Percentiles rank a stretch among this genome's conserved stretches.
Evolutionary conservation across 2,797 vertebrate genomes (phyloP).

Genomic region (Aldrovandia affinis): DNA sequence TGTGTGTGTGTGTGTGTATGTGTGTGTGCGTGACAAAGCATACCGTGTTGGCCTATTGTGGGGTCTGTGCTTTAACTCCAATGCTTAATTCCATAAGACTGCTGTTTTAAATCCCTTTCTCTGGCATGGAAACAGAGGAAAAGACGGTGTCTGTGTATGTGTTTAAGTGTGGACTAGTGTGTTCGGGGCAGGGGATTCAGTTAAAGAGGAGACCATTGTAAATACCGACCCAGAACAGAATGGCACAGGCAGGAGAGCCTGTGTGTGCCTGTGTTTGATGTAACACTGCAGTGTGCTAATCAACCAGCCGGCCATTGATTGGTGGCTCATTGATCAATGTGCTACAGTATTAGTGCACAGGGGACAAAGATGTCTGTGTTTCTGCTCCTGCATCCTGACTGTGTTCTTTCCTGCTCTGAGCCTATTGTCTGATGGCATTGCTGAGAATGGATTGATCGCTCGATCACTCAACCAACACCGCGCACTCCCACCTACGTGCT

Average conservation of each 20-base stretch:
- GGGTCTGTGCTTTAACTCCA: neutral
- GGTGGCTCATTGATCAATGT: constrained; percentile 13
- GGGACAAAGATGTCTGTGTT: neutral
- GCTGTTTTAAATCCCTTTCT: neutral
- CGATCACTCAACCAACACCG: constrained; percentile 39
- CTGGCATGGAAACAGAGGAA: neutral
- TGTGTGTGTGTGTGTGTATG: neutral
- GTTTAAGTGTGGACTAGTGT: neutral
- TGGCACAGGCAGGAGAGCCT: neutral
- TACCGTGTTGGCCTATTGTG: neutral
- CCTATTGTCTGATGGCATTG: constrained; percentile 30
- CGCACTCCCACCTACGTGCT: neutral
- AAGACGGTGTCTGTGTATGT: neutral
- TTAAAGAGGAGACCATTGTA: neutral
- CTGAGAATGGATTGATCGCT: constrained; percentile 44
- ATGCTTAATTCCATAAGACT: too few relatives aligned
- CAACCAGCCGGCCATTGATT: constrained; percentile 1
- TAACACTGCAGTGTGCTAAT: neutral
- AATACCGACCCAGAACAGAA: neutral
- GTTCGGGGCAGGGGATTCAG: neutral
- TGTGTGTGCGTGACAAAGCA: neutral
- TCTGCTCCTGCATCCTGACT: neutral
- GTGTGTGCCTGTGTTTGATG: neutral
- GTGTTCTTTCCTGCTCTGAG: constrained; percentile 36
- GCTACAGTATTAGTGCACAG: neutral